Evolutionary conservation across 2,797 vertebrate genomes (phyloP).

Genomic region (Gallinago stenura): DNA sequence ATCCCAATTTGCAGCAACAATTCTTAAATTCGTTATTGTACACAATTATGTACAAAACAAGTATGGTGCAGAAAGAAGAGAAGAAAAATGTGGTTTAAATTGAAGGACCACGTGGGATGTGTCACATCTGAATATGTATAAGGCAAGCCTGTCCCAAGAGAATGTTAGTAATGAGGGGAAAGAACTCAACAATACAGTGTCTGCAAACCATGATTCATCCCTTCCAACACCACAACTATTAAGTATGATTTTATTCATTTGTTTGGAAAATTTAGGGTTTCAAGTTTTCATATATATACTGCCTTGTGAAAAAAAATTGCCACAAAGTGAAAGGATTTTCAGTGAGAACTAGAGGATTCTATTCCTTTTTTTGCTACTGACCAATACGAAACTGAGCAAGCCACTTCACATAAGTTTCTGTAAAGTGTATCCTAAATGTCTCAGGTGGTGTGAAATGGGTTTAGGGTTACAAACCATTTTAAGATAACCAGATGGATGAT

Average conservation of each 20-base stretch:
- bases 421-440: neutral
- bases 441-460: neutral
- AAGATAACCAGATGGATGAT: neutral
- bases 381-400: neutral
- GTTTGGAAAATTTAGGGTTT: neutral
- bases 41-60: neutral
- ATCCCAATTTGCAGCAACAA: neutral
- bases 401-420: neutral
- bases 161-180: neutral
- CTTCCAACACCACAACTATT: neutral
- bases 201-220: neutral
- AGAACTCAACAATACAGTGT: neutral
- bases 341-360: neutral
- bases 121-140: slow-evolving; percentile 1
- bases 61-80: neutral
- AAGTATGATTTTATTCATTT: neutral
- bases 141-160: slow-evolving; percentile 3
- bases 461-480: neutral
- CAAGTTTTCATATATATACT: neutral
- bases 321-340: neutral
- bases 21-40: neutral
- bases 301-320: neutral
- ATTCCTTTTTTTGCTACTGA: neutral
- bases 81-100: neutral
- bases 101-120: neutral